phyloP scores from a whole-genome alignment of 2,888 invertebrate genomes.

The Mylabris sibirica region DNA sequence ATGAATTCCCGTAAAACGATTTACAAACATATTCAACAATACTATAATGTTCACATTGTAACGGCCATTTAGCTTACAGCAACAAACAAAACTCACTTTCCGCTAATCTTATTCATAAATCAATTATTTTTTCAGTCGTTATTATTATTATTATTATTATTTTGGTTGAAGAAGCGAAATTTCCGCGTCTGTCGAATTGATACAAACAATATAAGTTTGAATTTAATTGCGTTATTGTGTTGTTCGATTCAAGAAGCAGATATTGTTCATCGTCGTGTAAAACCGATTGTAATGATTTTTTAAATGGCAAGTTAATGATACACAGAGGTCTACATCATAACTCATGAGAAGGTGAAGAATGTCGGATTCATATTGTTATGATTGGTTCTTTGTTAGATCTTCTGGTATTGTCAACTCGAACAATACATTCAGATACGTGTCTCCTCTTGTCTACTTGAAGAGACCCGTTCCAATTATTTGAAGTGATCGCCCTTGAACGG shows the following conservation, averaged over 20 bases:
- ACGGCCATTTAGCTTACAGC: neutral
- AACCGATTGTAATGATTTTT: conserved; percentile 33
- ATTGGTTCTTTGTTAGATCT: conserved; percentile 33
- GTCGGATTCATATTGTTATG: conserved; percentile 34
- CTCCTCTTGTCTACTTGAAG: conserved; percentile 30
- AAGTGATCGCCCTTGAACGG: conserved; percentile 34
- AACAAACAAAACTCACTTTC: neutral
- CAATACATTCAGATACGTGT: conserved; percentile 33
- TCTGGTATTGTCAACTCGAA: conserved; percentile 34
- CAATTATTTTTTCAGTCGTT: neutral
- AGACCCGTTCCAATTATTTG: conserved; percentile 33
- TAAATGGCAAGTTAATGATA: conserved; percentile 35
- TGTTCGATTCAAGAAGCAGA: neutral
- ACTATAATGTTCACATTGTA: neutral
- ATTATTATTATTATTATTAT: neutral
- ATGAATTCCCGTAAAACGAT: conserved; percentile 18
- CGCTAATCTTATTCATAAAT: neutral
- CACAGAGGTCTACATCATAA: conserved; percentile 29
- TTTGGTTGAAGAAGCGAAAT: neutral
- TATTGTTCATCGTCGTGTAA: conserved; percentile 11
- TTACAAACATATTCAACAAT: neutral
- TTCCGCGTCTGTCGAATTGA: neutral
- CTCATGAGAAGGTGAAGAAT: conserved; percentile 34
- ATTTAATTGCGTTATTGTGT: conserved; percentile 4
- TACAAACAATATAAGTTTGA: neutral